Evolutionary conservation across 2,797 vertebrate genomes (phyloP), one percentile per base, ranked within the genome.

Genomic region (Semotilus atromaculatus): DNA sequence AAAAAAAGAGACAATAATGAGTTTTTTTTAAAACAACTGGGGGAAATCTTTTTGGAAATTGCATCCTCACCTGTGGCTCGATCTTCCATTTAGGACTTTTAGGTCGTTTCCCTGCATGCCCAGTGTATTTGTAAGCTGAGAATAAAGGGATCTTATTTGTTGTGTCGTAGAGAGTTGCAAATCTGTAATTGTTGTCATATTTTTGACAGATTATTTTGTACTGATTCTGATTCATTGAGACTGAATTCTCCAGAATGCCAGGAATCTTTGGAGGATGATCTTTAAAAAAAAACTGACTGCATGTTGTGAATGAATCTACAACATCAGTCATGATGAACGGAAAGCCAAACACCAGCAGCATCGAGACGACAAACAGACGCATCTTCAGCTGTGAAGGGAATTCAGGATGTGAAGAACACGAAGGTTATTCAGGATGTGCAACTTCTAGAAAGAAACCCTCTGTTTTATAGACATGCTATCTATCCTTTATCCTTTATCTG

Each of bases 101-200:
- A 38, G 7, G 38, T 40, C 0, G 34, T 23, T 0, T 68, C 18
- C 0, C 19, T 70, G 0, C 23, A 0, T 0, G 5, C 9, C 51
- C 21, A 11, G 11, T 76, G 23, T 76, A 76, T 43, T 60, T 60
- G 55, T 62, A 77, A 26, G 75, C 75, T 26, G 75, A 77, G 21
- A 77, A 77, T 0, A 77, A 0, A 3, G 36, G 53, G 18, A 40
- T 62, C 34, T 7, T 77, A 3, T 40, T 26, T 11, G 1, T 3
- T 58, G 7, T 38, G 48, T 36, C 10, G 3, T 76, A 58, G 29
- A 76, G 19, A 14, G 73, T 58, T 36, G 51, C 73, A 76, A 2
- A 76, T 34, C 31, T 76, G 73, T n/a, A 3, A 21, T 0, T 0
- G 4, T 16, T 23, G 0, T 23, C 6, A 8, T n/a, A 38, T 75